phyloP scores from a whole-genome alignment of 2,113 vertebrate species.

The Acanthochromis polyacanthus region DNA sequence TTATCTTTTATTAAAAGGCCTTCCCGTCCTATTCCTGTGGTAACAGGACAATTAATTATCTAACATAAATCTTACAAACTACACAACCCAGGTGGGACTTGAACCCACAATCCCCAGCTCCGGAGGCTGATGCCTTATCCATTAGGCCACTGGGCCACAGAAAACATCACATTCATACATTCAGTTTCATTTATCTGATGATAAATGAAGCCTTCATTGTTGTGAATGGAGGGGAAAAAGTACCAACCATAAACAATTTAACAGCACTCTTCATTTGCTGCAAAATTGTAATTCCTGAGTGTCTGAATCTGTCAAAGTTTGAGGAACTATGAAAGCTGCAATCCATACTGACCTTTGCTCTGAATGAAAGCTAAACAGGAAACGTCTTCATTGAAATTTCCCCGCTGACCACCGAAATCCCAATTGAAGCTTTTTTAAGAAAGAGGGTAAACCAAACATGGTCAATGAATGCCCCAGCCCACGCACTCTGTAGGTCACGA shows the following conservation, averaged over 20 bases:
- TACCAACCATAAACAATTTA: no score
- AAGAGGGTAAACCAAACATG: slow-evolving; percentile 43
- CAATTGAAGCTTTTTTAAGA: slow-evolving; percentile 18
- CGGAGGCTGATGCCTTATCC: slow-evolving; percentile 98
- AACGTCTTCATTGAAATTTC: slow-evolving; percentile 31
- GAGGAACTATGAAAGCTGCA: neutral
- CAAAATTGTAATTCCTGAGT: neutral
- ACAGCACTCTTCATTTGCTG: no score
- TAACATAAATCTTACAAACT: no score
- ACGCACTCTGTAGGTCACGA: slow-evolving; percentile 61
- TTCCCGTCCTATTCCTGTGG: no score
- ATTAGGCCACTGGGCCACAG: slow-evolving; percentile 91
- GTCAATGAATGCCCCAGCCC: slow-evolving; percentile 66
- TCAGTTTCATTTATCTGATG: no score
- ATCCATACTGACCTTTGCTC: neutral
- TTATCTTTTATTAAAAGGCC: no score
- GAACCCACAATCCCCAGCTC: slow-evolving; percentile 98
- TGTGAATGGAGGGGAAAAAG: no score
- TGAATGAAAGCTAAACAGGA: neutral
- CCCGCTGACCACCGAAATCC: slow-evolving; percentile 30
- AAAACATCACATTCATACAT: no score
- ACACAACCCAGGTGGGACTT: slow-evolving; percentile 94
- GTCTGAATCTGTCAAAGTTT: neutral
- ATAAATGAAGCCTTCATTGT: no score
- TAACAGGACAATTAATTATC: no score